Percentiles rank a stretch among this genome's conserved stretches.
Conservation (phyloP, 2,888 invertebrate species). For the Frankliniella fusca region DNA sequence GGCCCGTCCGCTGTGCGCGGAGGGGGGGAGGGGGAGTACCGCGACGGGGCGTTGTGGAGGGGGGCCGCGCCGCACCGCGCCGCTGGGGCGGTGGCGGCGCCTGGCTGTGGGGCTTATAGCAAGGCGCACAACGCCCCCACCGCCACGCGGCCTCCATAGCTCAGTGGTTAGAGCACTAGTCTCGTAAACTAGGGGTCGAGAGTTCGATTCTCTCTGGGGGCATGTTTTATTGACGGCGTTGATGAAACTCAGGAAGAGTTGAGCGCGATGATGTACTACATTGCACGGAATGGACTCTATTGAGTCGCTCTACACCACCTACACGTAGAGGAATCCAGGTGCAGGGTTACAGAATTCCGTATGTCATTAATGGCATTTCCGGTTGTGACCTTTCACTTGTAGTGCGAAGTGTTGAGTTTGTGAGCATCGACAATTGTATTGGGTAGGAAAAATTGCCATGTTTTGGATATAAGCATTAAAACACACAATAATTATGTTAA, state of each 20-base stretch:
- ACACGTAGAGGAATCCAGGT: no score
- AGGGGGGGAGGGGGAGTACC: background rate
- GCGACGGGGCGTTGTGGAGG: background rate
- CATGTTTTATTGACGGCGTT: background rate
- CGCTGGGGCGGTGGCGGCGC: background rate
- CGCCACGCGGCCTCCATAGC: conserved; percentile 20
- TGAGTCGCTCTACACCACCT: no score
- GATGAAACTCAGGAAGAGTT: no score
- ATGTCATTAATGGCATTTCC: no score
- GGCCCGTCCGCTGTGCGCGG: background rate
- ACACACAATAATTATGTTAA: background rate
- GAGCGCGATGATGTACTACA: no score
- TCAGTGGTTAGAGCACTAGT: conserved; percentile 26
- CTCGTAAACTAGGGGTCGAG: conserved; percentile 25
- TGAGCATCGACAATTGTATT: no score
- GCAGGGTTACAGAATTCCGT: no score
- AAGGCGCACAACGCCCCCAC: background rate
- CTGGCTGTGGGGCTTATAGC: background rate
- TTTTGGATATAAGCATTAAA: no score
- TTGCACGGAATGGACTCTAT: no score
- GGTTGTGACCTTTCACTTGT: no score
- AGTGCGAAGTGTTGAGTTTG: no score
- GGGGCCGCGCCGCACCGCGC: background rate
- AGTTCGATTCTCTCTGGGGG: conserved; percentile 25
- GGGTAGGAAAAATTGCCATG: no score